These are phyloP conservation scores for Crocuta crocuta DNA, from an alignment of 2,113 vertebrate genomes.

Conservation along the genomic window DNA sequence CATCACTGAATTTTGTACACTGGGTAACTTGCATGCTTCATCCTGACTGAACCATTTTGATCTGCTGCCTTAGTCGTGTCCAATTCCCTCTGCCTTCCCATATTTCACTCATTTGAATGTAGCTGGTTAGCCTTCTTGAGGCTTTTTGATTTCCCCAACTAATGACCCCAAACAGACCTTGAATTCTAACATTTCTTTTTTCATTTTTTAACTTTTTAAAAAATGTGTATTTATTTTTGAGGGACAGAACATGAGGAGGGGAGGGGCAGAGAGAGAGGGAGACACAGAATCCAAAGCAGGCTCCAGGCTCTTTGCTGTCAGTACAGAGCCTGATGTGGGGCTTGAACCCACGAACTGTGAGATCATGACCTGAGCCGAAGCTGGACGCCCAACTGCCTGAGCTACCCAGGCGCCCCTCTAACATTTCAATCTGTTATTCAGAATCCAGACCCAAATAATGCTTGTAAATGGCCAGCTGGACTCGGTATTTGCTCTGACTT, in stretches of 20 bases:
- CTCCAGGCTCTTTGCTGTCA: too few species aligned
- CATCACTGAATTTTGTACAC: neutral
- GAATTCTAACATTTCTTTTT: neutral
- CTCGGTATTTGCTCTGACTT: neutral
- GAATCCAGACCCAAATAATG: neutral
- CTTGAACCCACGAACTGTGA: too few species aligned
- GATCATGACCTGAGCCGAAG: too few species aligned
- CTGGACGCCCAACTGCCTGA: too few species aligned
- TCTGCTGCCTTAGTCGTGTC: neutral
- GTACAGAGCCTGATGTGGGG: too few species aligned
- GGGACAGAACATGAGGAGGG: too few species aligned
- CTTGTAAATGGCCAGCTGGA: neutral
- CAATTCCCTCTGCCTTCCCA: neutral
- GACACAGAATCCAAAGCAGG: too few species aligned
- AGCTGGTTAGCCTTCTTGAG: neutral
- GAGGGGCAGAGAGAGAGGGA: too few species aligned
- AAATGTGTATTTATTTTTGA: too few species aligned
- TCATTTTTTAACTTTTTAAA: too few species aligned
- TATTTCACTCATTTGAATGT: neutral
- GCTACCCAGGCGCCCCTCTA: neutral
- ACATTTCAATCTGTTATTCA: neutral
- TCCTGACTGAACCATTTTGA: neutral
- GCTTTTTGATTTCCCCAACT: neutral
- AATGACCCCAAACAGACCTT: neutral
- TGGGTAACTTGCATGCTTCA: rapidly evolving